phyloP scores from a whole-genome alignment of 92 coral and sea anemone genomes.

The Virgularia gustaviana region DNA sequence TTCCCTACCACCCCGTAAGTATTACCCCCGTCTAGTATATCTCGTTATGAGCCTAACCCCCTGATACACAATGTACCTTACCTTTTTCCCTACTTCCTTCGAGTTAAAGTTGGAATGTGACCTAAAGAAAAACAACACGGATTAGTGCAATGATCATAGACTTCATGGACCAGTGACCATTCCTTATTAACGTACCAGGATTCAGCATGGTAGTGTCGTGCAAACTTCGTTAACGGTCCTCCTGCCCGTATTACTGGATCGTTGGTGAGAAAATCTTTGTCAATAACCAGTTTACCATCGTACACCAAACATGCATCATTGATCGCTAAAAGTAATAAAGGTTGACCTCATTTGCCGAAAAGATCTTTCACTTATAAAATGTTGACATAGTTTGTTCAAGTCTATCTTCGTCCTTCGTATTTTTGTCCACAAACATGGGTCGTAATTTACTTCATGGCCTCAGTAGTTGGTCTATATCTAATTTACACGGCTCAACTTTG shows the following conservation, averaged over 20 bases:
- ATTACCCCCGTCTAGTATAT: too few relatives aligned
- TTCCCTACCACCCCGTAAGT: too few relatives aligned
- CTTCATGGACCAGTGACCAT: neutral
- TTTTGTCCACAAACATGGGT: too few relatives aligned
- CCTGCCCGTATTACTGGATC: constrained; percentile 94
- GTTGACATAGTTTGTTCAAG: too few relatives aligned
- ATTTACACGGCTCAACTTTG: neutral
- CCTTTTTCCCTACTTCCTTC: constrained; percentile 85
- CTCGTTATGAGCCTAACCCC: too few relatives aligned
- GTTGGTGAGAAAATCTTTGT: constrained; percentile 81
- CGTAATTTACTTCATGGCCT: neutral
- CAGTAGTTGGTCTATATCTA: neutral
- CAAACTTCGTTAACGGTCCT: constrained; percentile 91
- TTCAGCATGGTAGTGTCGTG: constrained; percentile 84
- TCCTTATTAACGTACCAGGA: constrained; percentile 67
- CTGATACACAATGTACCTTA: too few relatives aligned
- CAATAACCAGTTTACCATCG: constrained; percentile 88
- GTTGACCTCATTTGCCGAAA: too few relatives aligned
- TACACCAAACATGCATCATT: constrained; percentile 95
- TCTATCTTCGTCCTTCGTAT: too few relatives aligned
- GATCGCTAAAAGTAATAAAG: too few relatives aligned
- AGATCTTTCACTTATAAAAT: too few relatives aligned
- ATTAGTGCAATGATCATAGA: neutral
- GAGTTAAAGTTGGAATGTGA: constrained; percentile 91
- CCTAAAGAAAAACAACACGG: constrained; percentile 38